Conservation (phyloP, 1,140 invertebrate species). For the Saccostrea glomerata region DNA sequence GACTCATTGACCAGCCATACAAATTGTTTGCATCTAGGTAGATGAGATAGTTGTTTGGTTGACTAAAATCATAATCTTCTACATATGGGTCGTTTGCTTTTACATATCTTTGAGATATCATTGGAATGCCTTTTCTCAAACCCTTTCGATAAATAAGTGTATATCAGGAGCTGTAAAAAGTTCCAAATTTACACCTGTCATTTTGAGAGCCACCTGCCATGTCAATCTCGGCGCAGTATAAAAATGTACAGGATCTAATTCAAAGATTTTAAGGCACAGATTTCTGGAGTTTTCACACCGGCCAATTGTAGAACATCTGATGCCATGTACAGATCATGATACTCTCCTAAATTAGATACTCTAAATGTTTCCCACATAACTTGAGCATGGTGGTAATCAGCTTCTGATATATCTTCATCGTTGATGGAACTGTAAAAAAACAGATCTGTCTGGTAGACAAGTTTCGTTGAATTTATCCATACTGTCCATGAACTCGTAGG, state of each 20-base stretch:
- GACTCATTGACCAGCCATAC: constrained; percentile 43
- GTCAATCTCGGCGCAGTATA: constrained; percentile 57
- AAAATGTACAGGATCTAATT: too few species aligned
- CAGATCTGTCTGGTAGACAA: constrained; percentile 20
- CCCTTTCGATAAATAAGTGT: constrained; percentile 41
- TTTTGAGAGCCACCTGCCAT: too few species aligned
- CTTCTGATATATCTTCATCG: too few species aligned
- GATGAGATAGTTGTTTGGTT: too few species aligned
- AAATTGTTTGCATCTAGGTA: constrained; percentile 52
- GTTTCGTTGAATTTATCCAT: constrained; percentile 29
- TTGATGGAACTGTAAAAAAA: constrained; percentile 35
- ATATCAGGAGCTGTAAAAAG: constrained; percentile 50
- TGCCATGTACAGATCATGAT: constrained; percentile 56
- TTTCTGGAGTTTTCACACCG: too few species aligned
- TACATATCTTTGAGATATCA: too few species aligned
- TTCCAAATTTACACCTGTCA: constrained; percentile 43
- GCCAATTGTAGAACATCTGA: constrained; percentile 43
- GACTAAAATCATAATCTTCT: too few species aligned
- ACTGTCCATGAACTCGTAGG: constrained; percentile 45
- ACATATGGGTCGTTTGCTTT: too few species aligned
- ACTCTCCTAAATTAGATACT: constrained; percentile 48
- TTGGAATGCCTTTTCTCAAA: too few species aligned
- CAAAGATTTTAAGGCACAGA: too few species aligned
- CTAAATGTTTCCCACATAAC: constrained; percentile 35
- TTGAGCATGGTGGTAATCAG: constrained; percentile 47